These are phyloP conservation scores for Mustelus asterias DNA, from an alignment of 2,113 vertebrate species.

Conservation along the genomic window DNA sequence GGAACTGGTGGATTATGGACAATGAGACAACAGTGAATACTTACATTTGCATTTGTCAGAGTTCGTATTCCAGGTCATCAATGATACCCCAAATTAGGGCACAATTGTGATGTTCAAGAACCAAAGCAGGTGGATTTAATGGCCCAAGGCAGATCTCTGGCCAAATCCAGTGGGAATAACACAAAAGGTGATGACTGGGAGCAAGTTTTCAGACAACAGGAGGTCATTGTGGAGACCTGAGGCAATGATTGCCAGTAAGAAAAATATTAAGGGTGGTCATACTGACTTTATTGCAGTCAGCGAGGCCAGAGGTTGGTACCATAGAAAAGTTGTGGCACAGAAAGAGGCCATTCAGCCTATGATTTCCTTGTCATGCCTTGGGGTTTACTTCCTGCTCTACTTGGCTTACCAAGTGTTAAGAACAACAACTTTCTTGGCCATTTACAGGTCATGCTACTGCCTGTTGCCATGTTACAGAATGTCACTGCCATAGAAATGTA, in stretches of 20 bases:
- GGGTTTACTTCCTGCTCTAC: background rate
- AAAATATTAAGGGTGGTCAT: background rate
- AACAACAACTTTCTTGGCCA: background rate
- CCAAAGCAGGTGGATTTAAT: background rate
- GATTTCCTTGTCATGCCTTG: background rate
- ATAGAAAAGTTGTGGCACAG: too few species aligned
- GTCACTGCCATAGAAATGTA: background rate
- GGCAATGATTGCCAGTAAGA: background rate
- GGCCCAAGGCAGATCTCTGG: background rate
- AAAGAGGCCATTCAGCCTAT: background rate
- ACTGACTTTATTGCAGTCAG: too few species aligned
- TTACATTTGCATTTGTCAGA: background rate
- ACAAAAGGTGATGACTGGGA: background rate
- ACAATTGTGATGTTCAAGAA: background rate
- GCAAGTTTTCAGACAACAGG: background rate
- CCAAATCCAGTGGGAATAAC: background rate
- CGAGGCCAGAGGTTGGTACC: background rate
- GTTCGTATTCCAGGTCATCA: background rate
- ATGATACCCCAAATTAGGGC: background rate
- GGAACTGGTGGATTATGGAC: background rate
- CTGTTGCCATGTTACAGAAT: background rate
- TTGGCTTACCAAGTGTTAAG: background rate
- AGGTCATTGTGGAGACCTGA: too few species aligned
- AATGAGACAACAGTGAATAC: background rate
- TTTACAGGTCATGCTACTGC: background rate